Percentiles rank a stretch among this genome's conserved stretches.
Evolutionary conservation across 2,888 invertebrate genomes (phyloP).

Genomic region (Drosophila niveifrons): DNA sequence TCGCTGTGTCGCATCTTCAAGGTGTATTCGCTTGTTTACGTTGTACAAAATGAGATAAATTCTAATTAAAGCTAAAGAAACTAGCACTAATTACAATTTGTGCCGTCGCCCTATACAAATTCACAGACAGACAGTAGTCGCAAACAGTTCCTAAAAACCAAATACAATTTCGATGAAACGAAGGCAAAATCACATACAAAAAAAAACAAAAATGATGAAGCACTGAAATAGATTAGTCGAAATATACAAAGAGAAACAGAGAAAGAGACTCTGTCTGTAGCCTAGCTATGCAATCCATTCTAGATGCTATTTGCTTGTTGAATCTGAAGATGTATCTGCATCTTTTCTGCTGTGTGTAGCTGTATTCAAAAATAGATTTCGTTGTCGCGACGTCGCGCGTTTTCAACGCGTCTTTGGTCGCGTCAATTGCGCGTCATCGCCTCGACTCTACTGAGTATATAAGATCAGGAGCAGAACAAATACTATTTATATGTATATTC

Average conservation of each 20-base stretch:
- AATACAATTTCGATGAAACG: conserved; percentile 62
- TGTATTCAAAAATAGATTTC: conserved; percentile 67
- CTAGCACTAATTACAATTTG: conserved; percentile 78
- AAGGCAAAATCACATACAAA: not conserved
- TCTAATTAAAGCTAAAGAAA: conserved; percentile 69
- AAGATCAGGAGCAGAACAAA: conserved; percentile 43
- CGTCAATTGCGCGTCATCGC: conserved; percentile 82
- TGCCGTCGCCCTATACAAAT: conserved; percentile 58
- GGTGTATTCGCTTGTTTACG: conserved; percentile 45
- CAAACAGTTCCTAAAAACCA: conserved; percentile 31
- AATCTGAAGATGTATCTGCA: conserved; percentile 40
- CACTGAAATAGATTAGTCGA: conserved; percentile 74
- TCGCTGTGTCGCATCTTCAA: conserved; percentile 56
- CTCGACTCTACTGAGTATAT: conserved; percentile 46
- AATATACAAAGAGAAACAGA: conserved; percentile 49
- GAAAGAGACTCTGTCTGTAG: conserved; percentile 26
- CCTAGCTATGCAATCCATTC: conserved; percentile 43
- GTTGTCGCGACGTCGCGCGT: conserved; percentile 49
- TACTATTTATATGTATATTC: conserved; percentile 51
- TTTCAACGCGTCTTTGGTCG: conserved; percentile 79
- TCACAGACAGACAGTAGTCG: conserved; percentile 43
- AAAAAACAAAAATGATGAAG: conserved; percentile 45
- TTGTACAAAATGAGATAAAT: conserved; percentile 55
- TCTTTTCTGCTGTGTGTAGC: conserved; percentile 33
- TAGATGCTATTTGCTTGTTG: conserved; percentile 31